Base-by-base conservation (phyloP, 1,140 invertebrate genomes). In the Procambarus virginalis region DNA sequence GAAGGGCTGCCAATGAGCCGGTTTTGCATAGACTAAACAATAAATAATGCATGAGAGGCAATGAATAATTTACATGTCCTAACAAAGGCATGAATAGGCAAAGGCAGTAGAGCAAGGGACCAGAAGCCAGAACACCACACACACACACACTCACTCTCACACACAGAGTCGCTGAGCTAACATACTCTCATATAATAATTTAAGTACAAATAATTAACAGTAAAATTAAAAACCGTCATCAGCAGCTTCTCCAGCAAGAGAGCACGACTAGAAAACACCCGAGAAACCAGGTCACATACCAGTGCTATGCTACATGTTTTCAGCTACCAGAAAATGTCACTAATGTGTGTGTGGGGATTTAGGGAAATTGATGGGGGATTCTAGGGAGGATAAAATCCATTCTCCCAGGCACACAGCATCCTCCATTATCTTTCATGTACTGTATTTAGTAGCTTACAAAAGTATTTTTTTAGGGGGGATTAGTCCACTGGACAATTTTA, bases 231-330 rank as follows among this genome's bases (percentile, higher is more conserved):
- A 68, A 78, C 58, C 84, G 49, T 79, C 78, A 80, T 70, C 77
- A 87, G 6, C 77, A 22, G 5, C 58, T 87, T 80, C 48, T 9
- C 51, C 70, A 60, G 78, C 79, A 82, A 75, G 79, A 64, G 70
- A 79, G 64, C 51, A 70, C 80, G 87, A 89, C 87, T 89, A 89
- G 87, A 89, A 73, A 89, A 89, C 81, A 89, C 87, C 87, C 77
- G 87, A 89, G 81, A 68, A 48, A 64, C 87, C 80, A 89, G 87
- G 87, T 48, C 84, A 86, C 55, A 34, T 68, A 83, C 51, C 76
- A n/a, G n/a, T 48, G 58, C 82, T 75, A 84, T 51, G 70, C 82
- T 84, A 84, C 82, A 51, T 34, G 8, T 58, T 81, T 34, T 51
- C 22, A 60, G 9, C 49, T 58, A 51, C 22, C 34, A 81, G 79